Base-by-base conservation (phyloP, 2,113 vertebrate species). In the Anarrhichthys ocellatus region DNA sequence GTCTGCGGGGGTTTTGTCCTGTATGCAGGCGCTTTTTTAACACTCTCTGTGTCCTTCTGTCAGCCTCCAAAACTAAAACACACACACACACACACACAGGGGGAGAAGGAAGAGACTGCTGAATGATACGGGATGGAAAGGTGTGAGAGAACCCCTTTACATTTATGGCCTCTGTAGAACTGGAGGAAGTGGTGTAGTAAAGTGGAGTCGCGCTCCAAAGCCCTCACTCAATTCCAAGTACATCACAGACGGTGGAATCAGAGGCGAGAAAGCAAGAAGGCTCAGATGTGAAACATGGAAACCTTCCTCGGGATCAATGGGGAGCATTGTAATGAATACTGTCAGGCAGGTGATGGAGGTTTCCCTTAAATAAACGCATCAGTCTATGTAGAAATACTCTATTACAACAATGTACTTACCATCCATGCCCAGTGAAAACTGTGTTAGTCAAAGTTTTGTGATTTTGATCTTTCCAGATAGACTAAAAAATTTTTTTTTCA, bases 181-280 rank as follows among this genome's bases (percentile, higher is more conserved):
- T 76, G 89, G 88, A 95, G 94, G 94, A 95, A 94, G 92, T 94
- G 84, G 85, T 9, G 92, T 73, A 94, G 92, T 95, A 94, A 95
- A 95, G 80, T 44, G 74, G 86, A 93, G 93, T 92, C 92, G 62
- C 89, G 92, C 93, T 91, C 92, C 89, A 83, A 65, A 90, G 92
- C 83, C 71, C 50, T 71, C 88, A 89, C 93, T 94, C 92, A 93
- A 89, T 88, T 89, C 91, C 93, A 93, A 93, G 91, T 94, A 88
- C 94, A 94, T 85, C 78, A 87, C 87, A 91, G 87, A 90, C 80
- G 61, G 76, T 7, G 42, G 78, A 80, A 36, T 52, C 72, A 11
- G 79, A 91, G 74, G 78, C 27, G 56, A 59, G 56, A 73, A 46
- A 44, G 76, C 77, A 78, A 80, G 29, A 15, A 44, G 54, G 36